These are phyloP conservation scores for Peribatodes rhomboidaria DNA, from an alignment of 2,888 invertebrate species.

Conservation along the genomic window DNA sequence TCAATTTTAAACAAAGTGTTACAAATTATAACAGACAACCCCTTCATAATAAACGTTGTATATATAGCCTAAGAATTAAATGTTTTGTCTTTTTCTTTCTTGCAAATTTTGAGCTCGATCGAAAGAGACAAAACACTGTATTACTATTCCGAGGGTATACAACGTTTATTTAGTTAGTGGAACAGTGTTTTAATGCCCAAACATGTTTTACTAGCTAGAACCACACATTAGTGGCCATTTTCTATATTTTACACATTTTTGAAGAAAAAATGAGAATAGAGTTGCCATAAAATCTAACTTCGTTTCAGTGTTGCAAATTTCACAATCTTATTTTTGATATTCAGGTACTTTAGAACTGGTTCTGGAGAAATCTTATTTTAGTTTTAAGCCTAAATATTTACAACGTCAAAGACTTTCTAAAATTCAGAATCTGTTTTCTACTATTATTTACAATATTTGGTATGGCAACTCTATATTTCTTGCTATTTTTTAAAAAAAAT, in stretches of 20 bases:
- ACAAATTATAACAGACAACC: no score
- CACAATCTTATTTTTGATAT: slow-evolving; percentile 31
- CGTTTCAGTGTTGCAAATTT: slow-evolving; percentile 28
- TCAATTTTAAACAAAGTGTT: no score
- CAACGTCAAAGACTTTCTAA: slow-evolving; percentile 17
- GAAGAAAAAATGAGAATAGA: slow-evolving; percentile 24
- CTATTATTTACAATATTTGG: slow-evolving; percentile 34
- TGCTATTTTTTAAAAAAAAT: slow-evolving; percentile 38
- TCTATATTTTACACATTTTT: slow-evolving; percentile 14
- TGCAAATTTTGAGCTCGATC: no score
- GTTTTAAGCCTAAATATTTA: slow-evolving; percentile 33
- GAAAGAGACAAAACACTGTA: no score
- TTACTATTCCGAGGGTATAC: no score
- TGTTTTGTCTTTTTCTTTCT: no score
- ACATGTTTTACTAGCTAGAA: slow-evolving; percentile 22
- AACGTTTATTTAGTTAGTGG: no score
- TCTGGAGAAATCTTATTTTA: slow-evolving; percentile 27
- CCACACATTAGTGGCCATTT: slow-evolving; percentile 6
- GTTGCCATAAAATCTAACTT: slow-evolving; percentile 35
- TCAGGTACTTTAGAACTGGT: slow-evolving; percentile 39
- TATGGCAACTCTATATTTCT: slow-evolving; percentile 51
- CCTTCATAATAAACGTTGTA: no score
- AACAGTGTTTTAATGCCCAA: slow-evolving; percentile 27
- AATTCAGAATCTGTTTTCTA: slow-evolving; percentile 22
- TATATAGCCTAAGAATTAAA: no score